Percentiles rank a stretch among this genome's conserved stretches.
These are phyloP conservation scores for Paratilapia polleni DNA, from an alignment of 2,113 vertebrate species.

Conservation along the genomic window DNA sequence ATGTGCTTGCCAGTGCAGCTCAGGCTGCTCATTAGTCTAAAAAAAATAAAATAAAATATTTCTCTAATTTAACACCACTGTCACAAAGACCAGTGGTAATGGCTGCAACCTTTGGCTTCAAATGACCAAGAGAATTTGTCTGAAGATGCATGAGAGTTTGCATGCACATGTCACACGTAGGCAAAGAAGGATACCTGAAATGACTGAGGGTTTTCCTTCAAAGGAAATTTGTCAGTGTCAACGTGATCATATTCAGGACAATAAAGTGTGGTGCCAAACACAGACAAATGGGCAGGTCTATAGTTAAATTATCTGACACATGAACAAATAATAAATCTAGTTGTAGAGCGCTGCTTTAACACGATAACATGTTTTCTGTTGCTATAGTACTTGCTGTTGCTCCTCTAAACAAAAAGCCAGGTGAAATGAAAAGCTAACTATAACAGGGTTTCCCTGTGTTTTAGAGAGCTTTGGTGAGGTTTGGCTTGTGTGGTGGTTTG, in stretches of 20 bases:
- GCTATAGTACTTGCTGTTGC: not conserved
- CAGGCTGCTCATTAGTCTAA: conserved; percentile 54
- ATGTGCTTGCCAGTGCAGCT: conserved; percentile 43
- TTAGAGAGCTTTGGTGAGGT: not conserved
- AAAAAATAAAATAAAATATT: not conserved
- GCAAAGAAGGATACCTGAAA: not conserved
- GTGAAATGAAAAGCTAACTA: no score
- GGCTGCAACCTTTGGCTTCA: conserved; percentile 22
- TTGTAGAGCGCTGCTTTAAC: not conserved
- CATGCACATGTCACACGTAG: conserved; percentile 3
- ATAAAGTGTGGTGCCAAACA: not conserved
- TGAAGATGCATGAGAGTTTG: not conserved
- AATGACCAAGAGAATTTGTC: conserved; percentile 9
- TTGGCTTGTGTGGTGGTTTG: no score
- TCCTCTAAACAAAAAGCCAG: no score
- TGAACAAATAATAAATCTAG: not conserved
- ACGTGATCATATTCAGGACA: not conserved
- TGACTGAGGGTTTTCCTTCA: not conserved
- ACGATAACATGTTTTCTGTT: not conserved
- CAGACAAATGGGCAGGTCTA: not conserved
- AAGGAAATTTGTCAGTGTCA: not conserved
- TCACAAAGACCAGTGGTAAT: conserved; percentile 41
- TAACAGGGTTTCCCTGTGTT: not conserved
- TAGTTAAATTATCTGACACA: not conserved
- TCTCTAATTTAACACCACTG: conserved; percentile 45